Conservation (phyloP, 2,888 invertebrate genomes). For the Syritta pipiens region DNA sequence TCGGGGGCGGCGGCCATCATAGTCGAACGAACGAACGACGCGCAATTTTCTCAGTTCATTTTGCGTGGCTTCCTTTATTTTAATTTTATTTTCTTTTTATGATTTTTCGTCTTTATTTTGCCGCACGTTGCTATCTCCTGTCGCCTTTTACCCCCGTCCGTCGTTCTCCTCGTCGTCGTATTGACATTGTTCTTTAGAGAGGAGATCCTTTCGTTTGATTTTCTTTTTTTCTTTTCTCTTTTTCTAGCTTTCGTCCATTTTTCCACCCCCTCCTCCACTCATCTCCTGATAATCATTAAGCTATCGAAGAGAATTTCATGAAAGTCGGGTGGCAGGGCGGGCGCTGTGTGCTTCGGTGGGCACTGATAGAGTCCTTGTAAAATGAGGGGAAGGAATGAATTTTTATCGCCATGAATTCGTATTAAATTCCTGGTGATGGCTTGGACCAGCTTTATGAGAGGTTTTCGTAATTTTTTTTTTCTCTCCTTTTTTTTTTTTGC, state of each 20-base stretch:
- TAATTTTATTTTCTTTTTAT: slow-evolving; percentile 48
- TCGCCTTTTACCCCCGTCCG: background rate
- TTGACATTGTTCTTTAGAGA: slow-evolving; percentile 41
- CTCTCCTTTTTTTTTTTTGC: too few relatives aligned
- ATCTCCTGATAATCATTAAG: slow-evolving; percentile 37
- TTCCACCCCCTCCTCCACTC: background rate
- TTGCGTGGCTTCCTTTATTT: slow-evolving; percentile 54
- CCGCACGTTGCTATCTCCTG: slow-evolving; percentile 20
- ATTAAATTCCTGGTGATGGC: slow-evolving; percentile 20
- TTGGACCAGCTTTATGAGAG: slow-evolving; percentile 26
- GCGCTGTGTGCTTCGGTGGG: slow-evolving; percentile 1
- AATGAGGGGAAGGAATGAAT: slow-evolving; percentile 7
- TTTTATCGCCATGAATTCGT: slow-evolving; percentile 37
- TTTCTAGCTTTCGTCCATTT: background rate
- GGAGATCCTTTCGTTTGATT: background rate
- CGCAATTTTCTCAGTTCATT: slow-evolving; percentile 56
- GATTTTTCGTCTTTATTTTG: slow-evolving; percentile 39
- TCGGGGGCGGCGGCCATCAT: background rate
- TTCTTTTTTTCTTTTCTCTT: background rate
- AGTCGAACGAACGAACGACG: slow-evolving; percentile 19
- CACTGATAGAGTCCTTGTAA: slow-evolving; percentile 12
- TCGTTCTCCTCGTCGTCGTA: slow-evolving; percentile 17
- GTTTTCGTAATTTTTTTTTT: background rate
- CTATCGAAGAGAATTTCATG: slow-evolving; percentile 31
- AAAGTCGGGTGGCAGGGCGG: background rate